Base-by-base conservation (phyloP, 2,113 vertebrate species). In the Irena cyanogastra region DNA sequence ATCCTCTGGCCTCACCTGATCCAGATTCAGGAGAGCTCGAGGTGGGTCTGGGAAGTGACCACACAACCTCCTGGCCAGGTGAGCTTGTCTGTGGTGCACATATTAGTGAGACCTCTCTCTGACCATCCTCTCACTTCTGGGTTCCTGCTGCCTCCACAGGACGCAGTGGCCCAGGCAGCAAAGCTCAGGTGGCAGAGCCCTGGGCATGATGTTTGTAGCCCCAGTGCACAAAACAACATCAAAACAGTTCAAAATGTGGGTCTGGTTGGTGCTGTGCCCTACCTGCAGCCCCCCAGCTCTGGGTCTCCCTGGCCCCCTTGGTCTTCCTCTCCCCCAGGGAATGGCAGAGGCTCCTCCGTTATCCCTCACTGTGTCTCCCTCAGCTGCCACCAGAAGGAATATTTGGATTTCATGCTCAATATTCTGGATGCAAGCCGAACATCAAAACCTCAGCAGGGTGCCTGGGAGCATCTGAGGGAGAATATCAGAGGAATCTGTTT, bases 341-440 rank as follows among this genome's bases (percentile, higher is more conserved):
- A 20, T 0, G 1, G n/a, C 0, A 14, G 3, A 4, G 33, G 24
- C 24, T n/a, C 84, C 85, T 89, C 47, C 0, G 0, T 3, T 39
- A 71, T 72, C 78, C 63, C 61, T 90, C 76, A 26, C 69, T n/a
- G 72, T 87, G 54, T 94, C 89, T 96, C 94, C 93, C 75, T 97
- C 96, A 93, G 95, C 95, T 95, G 92, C 92, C 64, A 28, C 82
- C 93, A 95, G 83, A 87, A 94, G 87, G 91, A 92, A 97, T 91
- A 92, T 96, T 96, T 91, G 82, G 94, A 97, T 97, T 97, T 97
- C 96, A 93, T 96, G 95, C 95, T 98, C 97, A 97, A 96, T 97
- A 97, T 97, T 97, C 96, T 50, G 92, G 78, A 96, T 96, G 97
- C 95, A 96, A 97, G 94, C 91, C 1, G 6, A 94, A 96, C 97